A percentile compares a stretch with the other conserved stretches of the same genome.
phyloP scores from a whole-genome alignment of 1,140 invertebrate species.

The Aphelenchoides fujianensis region DNA sequence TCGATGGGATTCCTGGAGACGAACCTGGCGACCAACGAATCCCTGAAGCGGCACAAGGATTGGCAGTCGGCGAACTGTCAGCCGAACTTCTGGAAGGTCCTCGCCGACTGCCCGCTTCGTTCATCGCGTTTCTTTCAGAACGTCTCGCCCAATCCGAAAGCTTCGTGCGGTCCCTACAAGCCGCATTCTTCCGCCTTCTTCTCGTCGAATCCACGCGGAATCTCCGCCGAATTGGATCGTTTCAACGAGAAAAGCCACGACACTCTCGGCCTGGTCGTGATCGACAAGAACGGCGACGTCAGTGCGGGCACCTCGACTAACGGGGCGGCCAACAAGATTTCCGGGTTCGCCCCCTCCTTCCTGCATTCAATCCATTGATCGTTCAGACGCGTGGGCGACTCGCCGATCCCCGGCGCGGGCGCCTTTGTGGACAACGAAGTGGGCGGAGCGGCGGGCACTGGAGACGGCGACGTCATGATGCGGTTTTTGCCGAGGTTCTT shows the following conservation, averaged over 20 bases:
- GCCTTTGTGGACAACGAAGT: slow-evolving; percentile 84
- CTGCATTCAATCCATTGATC: slow-evolving; percentile 10
- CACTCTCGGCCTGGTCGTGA: slow-evolving; percentile 90
- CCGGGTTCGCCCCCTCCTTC: slow-evolving; percentile 69
- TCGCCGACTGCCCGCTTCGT: neutral
- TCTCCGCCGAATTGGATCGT: neutral
- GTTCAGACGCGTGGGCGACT: slow-evolving; percentile 80
- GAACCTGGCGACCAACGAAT: slow-evolving; percentile 73
- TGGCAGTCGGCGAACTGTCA: slow-evolving; percentile 84
- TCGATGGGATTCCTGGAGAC: slow-evolving; percentile 83
- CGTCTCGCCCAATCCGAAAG: slow-evolving; percentile 78
- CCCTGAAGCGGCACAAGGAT: slow-evolving; percentile 71
- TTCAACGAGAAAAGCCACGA: slow-evolving; percentile 73
- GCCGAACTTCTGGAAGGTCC: slow-evolving; percentile 92
- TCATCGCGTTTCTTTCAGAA: slow-evolving; percentile 67
- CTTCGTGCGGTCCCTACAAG: slow-evolving; percentile 82
- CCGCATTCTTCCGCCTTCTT: slow-evolving; percentile 51
- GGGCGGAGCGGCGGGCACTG: slow-evolving; percentile 87
- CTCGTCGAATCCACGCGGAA: neutral
- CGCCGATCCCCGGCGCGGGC: slow-evolving; percentile 86
- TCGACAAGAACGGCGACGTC: slow-evolving; percentile 76
- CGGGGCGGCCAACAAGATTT: slow-evolving; percentile 86
- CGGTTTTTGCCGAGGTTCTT: slow-evolving; percentile 81
- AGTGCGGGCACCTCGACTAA: slow-evolving; percentile 93
- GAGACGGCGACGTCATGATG: slow-evolving; percentile 95